Evolutionary conservation across 2,113 vertebrate genomes (phyloP).

Genomic region (Garra rufa): DNA sequence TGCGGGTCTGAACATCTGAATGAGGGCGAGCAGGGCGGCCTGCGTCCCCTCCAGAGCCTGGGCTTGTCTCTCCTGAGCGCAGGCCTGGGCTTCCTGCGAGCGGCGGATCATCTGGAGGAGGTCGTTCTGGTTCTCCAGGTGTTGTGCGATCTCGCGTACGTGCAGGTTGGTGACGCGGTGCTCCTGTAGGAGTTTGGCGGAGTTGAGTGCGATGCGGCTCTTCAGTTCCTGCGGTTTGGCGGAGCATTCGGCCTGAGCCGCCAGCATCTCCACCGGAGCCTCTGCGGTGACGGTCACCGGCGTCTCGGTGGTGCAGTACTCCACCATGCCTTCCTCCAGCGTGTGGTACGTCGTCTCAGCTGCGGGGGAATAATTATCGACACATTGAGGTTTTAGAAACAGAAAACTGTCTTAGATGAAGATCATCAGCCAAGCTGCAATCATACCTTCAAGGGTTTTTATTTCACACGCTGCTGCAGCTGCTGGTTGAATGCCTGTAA

Average conservation of each 20-base stretch:
- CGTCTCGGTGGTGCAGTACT: constrained; percentile 92
- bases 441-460: constrained; percentile 73
- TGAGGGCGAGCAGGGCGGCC: constrained; percentile 88
- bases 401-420: not conserved
- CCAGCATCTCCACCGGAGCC: constrained; percentile 85
- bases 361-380: constrained; percentile 62
- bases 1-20: constrained; percentile 91
- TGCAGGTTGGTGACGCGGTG: constrained; percentile 95
- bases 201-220: constrained; percentile 94
- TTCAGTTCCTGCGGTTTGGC: constrained; percentile 94
- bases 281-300: constrained; percentile 79
- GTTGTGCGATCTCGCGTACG: constrained; percentile 93
- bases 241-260: constrained; percentile 78
- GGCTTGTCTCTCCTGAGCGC: constrained; percentile 93
- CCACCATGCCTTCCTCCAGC: constrained; percentile 91
- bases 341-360: constrained; percentile 89
- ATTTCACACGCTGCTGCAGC: constrained; percentile 68
- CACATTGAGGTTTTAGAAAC: not conserved
- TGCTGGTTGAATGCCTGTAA: constrained; percentile 72
- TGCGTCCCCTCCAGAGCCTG: constrained; percentile 96
- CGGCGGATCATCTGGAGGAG: constrained; percentile 93
- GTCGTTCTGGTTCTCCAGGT: constrained; percentile 94
- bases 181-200: constrained; percentile 93
- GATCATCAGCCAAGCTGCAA: not conserved
- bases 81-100: constrained; percentile 93